A percentile compares a stretch with the other conserved stretches of the same genome.
These are phyloP conservation scores for Chlorospingus flavigularis DNA, from an alignment of 2,797 vertebrate genomes.

Conservation along the genomic window DNA sequence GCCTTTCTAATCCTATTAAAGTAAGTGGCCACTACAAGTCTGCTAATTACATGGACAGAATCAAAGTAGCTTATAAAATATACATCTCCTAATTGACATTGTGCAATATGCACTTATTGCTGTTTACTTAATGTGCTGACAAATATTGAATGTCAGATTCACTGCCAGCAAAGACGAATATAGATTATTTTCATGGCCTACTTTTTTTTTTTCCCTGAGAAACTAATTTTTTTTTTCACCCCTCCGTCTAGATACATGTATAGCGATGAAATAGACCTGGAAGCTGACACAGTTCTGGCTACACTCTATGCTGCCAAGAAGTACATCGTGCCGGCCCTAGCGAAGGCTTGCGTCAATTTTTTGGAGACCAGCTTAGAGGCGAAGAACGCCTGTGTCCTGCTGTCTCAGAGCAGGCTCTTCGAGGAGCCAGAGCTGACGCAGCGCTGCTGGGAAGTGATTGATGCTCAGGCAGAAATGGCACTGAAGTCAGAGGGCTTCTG, in stretches of 20 bases:
- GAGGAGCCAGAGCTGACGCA: slow-evolving; percentile 94
- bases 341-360: slow-evolving; percentile 93
- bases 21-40: slow-evolving; percentile 81
- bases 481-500: slow-evolving; percentile 93
- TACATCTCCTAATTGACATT: neutral
- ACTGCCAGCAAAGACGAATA: neutral
- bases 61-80: slow-evolving; percentile 56
- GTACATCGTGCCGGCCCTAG: slow-evolving; percentile 93
- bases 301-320: slow-evolving; percentile 97
- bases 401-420: slow-evolving; percentile 95
- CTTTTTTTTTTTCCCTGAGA: neutral
- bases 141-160: neutral
- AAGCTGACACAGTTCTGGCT: slow-evolving; percentile 94
- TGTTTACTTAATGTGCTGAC: slow-evolving; percentile 28
- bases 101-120: neutral
- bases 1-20: slow-evolving; percentile 96
- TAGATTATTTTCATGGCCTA: neutral
- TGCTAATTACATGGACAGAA: slow-evolving; percentile 37
- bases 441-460: slow-evolving; percentile 98
- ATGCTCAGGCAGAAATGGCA: slow-evolving; percentile 95
- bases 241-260: slow-evolving; percentile 88
- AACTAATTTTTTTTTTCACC: neutral
- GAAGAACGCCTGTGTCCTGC: slow-evolving; percentile 93
- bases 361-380: slow-evolving; percentile 96
- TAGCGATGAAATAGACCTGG: slow-evolving; percentile 95